Evolutionary conservation across 1,140 invertebrate genomes (phyloP).

Genomic region (Saccostrea glomerata): DNA sequence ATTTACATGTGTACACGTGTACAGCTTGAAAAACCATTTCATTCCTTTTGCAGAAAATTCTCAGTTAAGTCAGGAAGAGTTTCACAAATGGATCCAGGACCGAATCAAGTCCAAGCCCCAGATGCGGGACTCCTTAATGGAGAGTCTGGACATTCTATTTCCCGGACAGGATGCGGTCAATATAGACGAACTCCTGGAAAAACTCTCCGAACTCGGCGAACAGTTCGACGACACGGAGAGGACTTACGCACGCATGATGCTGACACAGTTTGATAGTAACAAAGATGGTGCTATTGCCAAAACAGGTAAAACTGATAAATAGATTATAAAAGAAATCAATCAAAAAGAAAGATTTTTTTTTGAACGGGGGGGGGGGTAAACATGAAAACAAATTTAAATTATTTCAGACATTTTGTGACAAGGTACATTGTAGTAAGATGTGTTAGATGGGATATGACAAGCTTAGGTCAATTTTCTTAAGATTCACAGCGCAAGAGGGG

Average conservation of each 20-base stretch:
- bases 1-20: too few species aligned
- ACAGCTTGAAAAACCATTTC: too few species aligned
- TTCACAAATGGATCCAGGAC: conserved; percentile 13
- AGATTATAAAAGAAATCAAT: too few species aligned
- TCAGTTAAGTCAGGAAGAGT: conserved; percentile 16
- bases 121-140: conserved; percentile 1
- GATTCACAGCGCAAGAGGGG: too few species aligned
- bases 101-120: background rate
- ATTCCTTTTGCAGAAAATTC: background rate
- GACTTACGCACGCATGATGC: background rate
- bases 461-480: too few species aligned
- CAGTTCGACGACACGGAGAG: conserved; percentile 15
- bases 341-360: too few species aligned
- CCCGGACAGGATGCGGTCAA: background rate
- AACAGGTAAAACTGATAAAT: background rate
- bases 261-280: background rate
- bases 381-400: too few species aligned
- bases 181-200: conserved; percentile 2
- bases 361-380: too few species aligned
- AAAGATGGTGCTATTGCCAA: conserved; percentile 19
- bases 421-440: too few species aligned
- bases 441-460: too few species aligned
- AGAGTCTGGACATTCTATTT: conserved; percentile 17
- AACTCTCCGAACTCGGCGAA: background rate
- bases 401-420: too few species aligned